These are phyloP conservation scores for Mastigias papua DNA, from an alignment of 30 jellyfish, hydroid and myxozoan species.

Conservation along the genomic window DNA sequence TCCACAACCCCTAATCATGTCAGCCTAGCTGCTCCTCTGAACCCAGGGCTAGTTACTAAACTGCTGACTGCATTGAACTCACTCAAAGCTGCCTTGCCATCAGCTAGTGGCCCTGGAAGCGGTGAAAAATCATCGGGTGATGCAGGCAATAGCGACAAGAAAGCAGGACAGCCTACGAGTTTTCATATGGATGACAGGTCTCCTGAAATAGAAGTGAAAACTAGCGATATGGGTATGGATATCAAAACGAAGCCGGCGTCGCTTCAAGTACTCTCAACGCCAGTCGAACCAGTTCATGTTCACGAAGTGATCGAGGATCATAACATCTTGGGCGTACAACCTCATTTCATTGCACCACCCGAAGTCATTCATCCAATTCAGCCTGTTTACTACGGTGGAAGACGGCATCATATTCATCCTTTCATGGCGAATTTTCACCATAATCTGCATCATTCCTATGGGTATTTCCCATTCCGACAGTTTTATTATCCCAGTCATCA, in stretches of 20 bases:
- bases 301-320: slow-evolving; percentile 28
- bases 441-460: not conserved
- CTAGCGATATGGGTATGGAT: slow-evolving; percentile 65
- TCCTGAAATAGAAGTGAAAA: slow-evolving; percentile 72
- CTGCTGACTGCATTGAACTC: slow-evolving; percentile 17
- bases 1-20: not conserved
- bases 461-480: not conserved
- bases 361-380: slow-evolving; percentile 42
- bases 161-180: slow-evolving; percentile 67
- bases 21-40: slow-evolving; percentile 9
- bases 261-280: slow-evolving; percentile 51
- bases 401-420: slow-evolving; percentile 21
- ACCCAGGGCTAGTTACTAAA: slow-evolving; percentile 29
- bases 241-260: slow-evolving; percentile 71
- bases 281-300: slow-evolving; percentile 1
- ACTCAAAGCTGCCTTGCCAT: slow-evolving; percentile 27
- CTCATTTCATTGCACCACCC: slow-evolving; percentile 56
- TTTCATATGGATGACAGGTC: slow-evolving; percentile 77
- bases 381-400: slow-evolving; percentile 66
- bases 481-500: not conserved
- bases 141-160: not conserved
- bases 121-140: not conserved
- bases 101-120: not conserved
- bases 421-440: slow-evolving; percentile 20
- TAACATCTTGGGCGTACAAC: slow-evolving; percentile 7